Evolutionary conservation across 2,113 vertebrate genomes (phyloP), one percentile per base, ranked within the genome.

Genomic region (Sarotherodon lohbergeri): DNA sequence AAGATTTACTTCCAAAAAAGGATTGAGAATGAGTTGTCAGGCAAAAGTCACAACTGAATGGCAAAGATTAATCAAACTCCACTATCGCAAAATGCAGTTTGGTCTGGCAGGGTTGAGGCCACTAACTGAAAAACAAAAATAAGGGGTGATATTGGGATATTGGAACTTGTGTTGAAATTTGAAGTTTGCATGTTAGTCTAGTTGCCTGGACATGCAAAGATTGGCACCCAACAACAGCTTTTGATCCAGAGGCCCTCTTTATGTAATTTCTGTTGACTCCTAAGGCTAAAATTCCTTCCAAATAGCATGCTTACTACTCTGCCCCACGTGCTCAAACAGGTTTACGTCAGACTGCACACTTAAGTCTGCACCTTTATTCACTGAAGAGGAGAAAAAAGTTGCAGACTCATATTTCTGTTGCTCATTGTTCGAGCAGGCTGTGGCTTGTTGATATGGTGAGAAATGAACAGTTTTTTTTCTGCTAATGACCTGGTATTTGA

Each of bases 1-100:
- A 89, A 48, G 90, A 95, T 92, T 94, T 82, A 55, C 80, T 84
- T 91, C 71, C 88, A 86, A 92, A 90, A 87, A 93, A 90, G 84
- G 73, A 88, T 86, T 84, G 81, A 80, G 81, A 88, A 84, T 86
- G 88, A 91, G 91, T 90, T 87, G 87, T 91, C 80, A 55, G 68
- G 71, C 34, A 90, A 84, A 83, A 85, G 41, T 43, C n/a, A 88
- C 34, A 86, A 57, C 11, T 59, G 86, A 36, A 85, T 63, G 24
- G 19, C 10, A 16, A 61, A 81, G 10, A 76, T 27, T 39, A 34
- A 82, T 59, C 22, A 19, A 68, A 81, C 32, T 27, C 24, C 27
- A 4, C 6, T 11, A 68, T 63, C 32, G 27, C 19, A n/a, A 48
- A 80, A 76, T 16, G 32, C 80, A 7, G 39, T 32, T 24, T 57